Evolutionary conservation across 2,113 vertebrate genomes (phyloP).

Genomic region (Anser cygnoides): DNA sequence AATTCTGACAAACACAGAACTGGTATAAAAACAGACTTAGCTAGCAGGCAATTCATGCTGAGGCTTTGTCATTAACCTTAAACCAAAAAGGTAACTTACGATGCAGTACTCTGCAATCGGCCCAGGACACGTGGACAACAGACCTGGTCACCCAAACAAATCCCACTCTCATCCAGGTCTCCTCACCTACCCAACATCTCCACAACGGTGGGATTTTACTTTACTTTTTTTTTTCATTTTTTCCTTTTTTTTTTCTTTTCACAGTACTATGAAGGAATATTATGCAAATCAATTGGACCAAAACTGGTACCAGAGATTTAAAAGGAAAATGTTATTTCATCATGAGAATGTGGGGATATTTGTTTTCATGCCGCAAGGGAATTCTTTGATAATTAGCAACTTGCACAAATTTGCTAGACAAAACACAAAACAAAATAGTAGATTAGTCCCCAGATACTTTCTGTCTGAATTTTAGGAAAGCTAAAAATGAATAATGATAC

Average conservation of each 20-base stretch:
- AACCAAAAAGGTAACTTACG: neutral
- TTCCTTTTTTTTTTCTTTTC: neutral
- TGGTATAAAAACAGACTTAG: neutral
- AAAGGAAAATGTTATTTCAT: neutral
- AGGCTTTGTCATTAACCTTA: neutral
- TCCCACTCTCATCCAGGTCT: rapidly evolving
- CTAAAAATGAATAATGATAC: neutral
- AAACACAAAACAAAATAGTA: neutral
- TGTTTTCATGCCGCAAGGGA: neutral
- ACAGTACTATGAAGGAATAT: neutral
- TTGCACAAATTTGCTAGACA: neutral
- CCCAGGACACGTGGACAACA: neutral
- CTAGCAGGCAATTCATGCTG: neutral
- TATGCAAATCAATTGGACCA: neutral
- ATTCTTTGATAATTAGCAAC: neutral
- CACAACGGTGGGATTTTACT: neutral
- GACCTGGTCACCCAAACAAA: neutral
- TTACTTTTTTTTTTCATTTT: neutral
- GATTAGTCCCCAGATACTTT: neutral
- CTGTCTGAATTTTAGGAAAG: neutral
- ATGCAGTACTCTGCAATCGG: neutral
- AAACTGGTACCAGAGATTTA: neutral
- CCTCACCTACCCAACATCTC: neutral
- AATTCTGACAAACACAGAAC: neutral
- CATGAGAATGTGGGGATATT: neutral